Percentiles rank a stretch among this genome's conserved stretches.
phyloP scores from a whole-genome alignment of 1,140 invertebrate genomes.

The Achroia grisella region DNA sequence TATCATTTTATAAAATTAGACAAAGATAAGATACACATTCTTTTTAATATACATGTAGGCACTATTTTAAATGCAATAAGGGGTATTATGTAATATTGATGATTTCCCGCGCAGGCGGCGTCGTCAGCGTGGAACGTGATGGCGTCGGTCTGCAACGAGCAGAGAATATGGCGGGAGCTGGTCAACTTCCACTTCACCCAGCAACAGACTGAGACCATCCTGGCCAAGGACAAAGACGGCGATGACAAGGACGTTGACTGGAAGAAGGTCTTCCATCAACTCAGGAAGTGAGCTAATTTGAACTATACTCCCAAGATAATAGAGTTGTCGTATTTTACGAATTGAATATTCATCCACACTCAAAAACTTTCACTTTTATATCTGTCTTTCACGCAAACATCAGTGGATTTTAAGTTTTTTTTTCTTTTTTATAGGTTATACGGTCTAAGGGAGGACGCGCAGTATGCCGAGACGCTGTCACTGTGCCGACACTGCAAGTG shows the following conservation, averaged over 20 bases:
- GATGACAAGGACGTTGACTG: slow-evolving; percentile 74
- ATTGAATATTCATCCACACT: too few species aligned
- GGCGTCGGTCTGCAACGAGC: slow-evolving; percentile 88
- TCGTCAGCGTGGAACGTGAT: slow-evolving; percentile 80
- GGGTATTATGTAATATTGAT: too few species aligned
- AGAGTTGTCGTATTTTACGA: too few species aligned
- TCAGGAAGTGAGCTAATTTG: slow-evolving; percentile 84
- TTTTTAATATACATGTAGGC: too few species aligned
- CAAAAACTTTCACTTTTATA: too few species aligned
- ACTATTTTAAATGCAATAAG: too few species aligned
- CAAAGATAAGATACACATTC: too few species aligned
- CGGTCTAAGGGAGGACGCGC: slow-evolving; percentile 89
- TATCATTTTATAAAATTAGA: too few species aligned
- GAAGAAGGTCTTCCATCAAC: slow-evolving; percentile 82
- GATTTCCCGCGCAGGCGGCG: slow-evolving; percentile 53
- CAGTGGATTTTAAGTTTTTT: too few species aligned
- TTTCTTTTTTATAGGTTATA: slow-evolving; percentile 78
- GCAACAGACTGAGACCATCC: slow-evolving; percentile 85
- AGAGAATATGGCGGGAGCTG: slow-evolving; percentile 93
- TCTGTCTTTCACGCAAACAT: too few species aligned
- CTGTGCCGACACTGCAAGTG: slow-evolving; percentile 96
- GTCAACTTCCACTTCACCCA: slow-evolving; percentile 94
- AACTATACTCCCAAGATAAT: too few species aligned
- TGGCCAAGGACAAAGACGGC: slow-evolving; percentile 36
- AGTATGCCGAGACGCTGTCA: slow-evolving; percentile 95